Evolutionary conservation across 2,888 invertebrate species (phyloP), one percentile per base, ranked within the genome.

Genomic region (Thumatha senex): DNA sequence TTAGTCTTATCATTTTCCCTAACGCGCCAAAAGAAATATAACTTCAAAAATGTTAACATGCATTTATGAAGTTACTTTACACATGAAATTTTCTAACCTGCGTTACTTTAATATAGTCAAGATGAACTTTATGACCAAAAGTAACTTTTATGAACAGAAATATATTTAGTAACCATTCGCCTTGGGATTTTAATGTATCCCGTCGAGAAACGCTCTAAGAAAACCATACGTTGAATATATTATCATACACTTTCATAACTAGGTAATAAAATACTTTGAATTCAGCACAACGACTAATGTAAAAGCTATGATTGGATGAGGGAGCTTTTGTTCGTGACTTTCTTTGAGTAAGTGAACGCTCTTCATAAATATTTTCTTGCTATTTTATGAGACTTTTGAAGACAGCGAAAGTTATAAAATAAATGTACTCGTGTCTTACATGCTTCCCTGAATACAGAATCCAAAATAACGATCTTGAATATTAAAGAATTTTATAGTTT

Each of bases 71-170:
- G 10, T 14, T 36, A 36, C 35, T 13, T 13, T 10, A 9, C 11
- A 38, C 33, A 46, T 61, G 61, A 36, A 38, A 38, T 18, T 34
- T 47, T n/a, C 18, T 14, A 15, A 15, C 45, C 56, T 54, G 61
- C 51, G 57, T 49, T 61, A 51, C 44, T 11, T 24, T 47, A 48
- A 56, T 48, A 64, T 57, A 50, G 61, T 56, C 49, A 61, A 57
- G 57, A 47, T 46, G 43, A 51, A 61, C 46, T 62, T 65, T 58
- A 62, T 61, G 62, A 65, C 47, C 47, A 51, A 51, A 63, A 65
- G 57, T 57, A 52, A 57, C 54, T 65, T 43, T 43, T 43, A 43
- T 34, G 33, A 62, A 52, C 58, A 48, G 35, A 52, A 61, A 65
- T 65, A 46, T 62, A 54, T 61, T 61, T 55, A n/a, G 24, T 45